Percentiles rank a stretch among this genome's conserved stretches.
Conservation (phyloP, 1,140 invertebrate species). For the Drosophila lacertosa region DNA sequence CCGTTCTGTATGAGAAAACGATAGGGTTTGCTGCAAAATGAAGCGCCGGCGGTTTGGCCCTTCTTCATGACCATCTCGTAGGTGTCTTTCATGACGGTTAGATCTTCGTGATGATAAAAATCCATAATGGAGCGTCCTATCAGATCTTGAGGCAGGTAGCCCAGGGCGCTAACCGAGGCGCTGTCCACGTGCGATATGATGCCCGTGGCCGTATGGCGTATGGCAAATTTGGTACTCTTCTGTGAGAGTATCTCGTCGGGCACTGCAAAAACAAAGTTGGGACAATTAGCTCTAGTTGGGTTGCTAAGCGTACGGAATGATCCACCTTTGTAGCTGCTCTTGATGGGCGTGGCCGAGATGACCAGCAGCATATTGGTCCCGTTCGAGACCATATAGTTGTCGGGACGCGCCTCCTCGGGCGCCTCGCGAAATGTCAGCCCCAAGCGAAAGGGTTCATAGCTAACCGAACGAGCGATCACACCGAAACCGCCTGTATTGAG, state of each 20-base stretch:
- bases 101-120: slow-evolving; percentile 94
- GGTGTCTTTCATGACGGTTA: slow-evolving; percentile 90
- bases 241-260: slow-evolving; percentile 86
- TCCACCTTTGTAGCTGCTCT: slow-evolving; percentile 91
- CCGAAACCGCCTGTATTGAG: slow-evolving; percentile 86
- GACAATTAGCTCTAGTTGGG: neutral
- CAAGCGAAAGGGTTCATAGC: slow-evolving; percentile 90
- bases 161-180: slow-evolving; percentile 91
- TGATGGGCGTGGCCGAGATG: slow-evolving; percentile 89
- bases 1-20: slow-evolving; percentile 93
- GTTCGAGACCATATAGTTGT: slow-evolving; percentile 68
- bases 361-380: slow-evolving; percentile 87
- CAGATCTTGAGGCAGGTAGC: slow-evolving; percentile 95
- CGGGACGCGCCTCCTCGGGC: slow-evolving; percentile 83
- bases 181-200: slow-evolving; percentile 90
- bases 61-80: slow-evolving; percentile 91
- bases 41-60: slow-evolving; percentile 86
- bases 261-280: slow-evolving; percentile 84
- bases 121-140: slow-evolving; percentile 92
- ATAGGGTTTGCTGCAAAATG: slow-evolving; percentile 90
- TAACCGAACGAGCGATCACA: slow-evolving; percentile 86
- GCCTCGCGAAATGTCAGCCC: slow-evolving; percentile 88
- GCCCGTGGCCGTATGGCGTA: slow-evolving; percentile 90
- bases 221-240: slow-evolving; percentile 88
- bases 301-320: slow-evolving; percentile 24